Evolutionary conservation across 2,888 invertebrate genomes (phyloP).

Genomic region (Urechis unicinctus): DNA sequence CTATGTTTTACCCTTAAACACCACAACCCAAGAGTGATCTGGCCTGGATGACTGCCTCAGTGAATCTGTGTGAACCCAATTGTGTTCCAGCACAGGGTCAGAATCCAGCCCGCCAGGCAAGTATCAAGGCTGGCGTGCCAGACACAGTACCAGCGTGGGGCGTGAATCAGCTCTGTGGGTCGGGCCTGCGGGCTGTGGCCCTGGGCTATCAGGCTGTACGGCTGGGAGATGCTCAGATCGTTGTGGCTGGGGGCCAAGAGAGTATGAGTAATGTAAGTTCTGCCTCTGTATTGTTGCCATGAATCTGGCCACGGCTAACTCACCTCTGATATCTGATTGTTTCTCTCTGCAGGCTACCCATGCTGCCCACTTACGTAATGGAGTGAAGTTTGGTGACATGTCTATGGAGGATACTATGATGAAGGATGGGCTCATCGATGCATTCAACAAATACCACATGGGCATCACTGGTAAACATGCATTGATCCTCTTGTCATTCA

Average conservation of each 20-base stretch:
- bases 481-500: neutral
- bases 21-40: too few species aligned
- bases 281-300: neutral
- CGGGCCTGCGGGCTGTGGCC: slow-evolving; percentile 63
- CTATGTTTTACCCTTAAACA: too few species aligned
- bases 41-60: too few species aligned
- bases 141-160: slow-evolving; percentile 63
- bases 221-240: slow-evolving; percentile 61
- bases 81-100: slow-evolving; percentile 55
- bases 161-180: slow-evolving; percentile 76
- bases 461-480: slow-evolving; percentile 64
- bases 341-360: slow-evolving; percentile 59
- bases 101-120: slow-evolving; percentile 63
- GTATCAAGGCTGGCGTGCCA: slow-evolving; percentile 68
- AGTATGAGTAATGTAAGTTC: slow-evolving; percentile 62
- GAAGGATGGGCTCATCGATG: slow-evolving; percentile 61
- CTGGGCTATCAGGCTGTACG: slow-evolving; percentile 66
- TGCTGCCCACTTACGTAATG: slow-evolving; percentile 59
- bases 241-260: slow-evolving; percentile 77
- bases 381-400: slow-evolving; percentile 63
- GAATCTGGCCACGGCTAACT: neutral
- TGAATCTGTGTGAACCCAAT: too few species aligned
- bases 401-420: slow-evolving; percentile 64
- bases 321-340: too few species aligned
- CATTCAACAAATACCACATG: slow-evolving; percentile 70